Conservation (phyloP, 2,888 invertebrate genomes). For the Euclidia mi region DNA sequence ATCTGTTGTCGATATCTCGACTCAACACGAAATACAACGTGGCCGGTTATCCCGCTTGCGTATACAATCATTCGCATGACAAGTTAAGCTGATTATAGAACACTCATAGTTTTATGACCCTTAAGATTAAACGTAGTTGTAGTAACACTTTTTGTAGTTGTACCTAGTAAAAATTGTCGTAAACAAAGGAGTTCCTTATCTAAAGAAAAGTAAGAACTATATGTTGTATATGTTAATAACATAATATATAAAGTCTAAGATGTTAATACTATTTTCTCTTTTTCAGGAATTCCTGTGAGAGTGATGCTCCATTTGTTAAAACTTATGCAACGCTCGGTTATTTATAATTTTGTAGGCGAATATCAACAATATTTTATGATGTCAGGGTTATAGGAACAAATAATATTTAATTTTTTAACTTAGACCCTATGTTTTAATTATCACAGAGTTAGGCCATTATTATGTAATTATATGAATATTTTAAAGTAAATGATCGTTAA, state of each 20-base stretch:
- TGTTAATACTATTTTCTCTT: constrained; percentile 62
- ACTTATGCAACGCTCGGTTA: constrained; percentile 98
- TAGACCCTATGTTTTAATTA: constrained; percentile 83
- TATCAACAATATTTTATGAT: constrained; percentile 83
- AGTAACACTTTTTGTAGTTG: no score
- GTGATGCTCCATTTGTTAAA: constrained; percentile 97
- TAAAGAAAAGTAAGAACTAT: no score
- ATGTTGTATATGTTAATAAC: no score
- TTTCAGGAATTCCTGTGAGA: constrained; percentile 95
- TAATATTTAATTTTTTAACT: constrained; percentile 83
- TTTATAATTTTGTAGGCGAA: constrained; percentile 92
- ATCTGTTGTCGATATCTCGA: no score
- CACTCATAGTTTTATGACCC: no score
- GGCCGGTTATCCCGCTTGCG: no score
- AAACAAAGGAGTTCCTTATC: no score
- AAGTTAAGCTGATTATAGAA: no score
- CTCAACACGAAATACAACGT: no score
- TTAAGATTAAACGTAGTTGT: no score
- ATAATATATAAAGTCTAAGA: no score
- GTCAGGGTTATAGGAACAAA: constrained; percentile 78
- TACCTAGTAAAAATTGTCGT: no score
- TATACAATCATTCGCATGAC: neutral
- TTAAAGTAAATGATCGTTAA: constrained; percentile 90
- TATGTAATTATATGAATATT: constrained; percentile 88
- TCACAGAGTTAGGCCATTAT: constrained; percentile 81